Evolutionary conservation across 2,113 vertebrate species (phyloP).

Genomic region (Bucco capensis): DNA sequence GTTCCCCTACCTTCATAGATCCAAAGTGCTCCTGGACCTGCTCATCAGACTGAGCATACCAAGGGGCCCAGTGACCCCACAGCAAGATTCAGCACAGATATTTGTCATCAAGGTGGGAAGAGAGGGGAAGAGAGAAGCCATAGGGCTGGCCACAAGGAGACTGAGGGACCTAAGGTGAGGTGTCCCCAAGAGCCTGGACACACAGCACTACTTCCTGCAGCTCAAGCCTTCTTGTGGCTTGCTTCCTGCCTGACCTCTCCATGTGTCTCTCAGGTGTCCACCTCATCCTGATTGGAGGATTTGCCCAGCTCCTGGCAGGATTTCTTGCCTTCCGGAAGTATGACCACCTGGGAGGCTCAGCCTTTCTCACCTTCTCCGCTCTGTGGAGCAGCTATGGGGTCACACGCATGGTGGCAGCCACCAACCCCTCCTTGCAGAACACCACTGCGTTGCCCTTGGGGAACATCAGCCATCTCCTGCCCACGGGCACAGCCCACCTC

Average conservation of each 20-base stretch:
- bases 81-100: not conserved
- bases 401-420: conserved; percentile 76
- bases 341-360: conserved; percentile 81
- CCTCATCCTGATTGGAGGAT: conserved; percentile 82
- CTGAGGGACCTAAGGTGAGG: rapidly evolving
- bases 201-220: not conserved
- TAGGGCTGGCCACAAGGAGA: not conserved
- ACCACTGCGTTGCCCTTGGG: not conserved
- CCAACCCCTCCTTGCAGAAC: conserved; percentile 1
- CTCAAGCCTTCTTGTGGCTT: not conserved
- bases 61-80: rapidly evolving
- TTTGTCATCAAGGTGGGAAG: not conserved
- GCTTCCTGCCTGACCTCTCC: not conserved
- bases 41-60: not conserved
- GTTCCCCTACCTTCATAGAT: not conserved
- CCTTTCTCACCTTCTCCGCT: conserved; percentile 86
- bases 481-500: not conserved
- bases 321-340: conserved; percentile 86
- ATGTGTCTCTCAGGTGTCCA: conserved; percentile 78
- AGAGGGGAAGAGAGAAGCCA: not conserved
- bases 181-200: not conserved
- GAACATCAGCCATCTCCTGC: not conserved
- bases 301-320: conserved; percentile 84
- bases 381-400: conserved; percentile 86
- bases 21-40: not conserved